phyloP scores from a whole-genome alignment of 1,140 invertebrate genomes.

The Chlorops oryzae region DNA sequence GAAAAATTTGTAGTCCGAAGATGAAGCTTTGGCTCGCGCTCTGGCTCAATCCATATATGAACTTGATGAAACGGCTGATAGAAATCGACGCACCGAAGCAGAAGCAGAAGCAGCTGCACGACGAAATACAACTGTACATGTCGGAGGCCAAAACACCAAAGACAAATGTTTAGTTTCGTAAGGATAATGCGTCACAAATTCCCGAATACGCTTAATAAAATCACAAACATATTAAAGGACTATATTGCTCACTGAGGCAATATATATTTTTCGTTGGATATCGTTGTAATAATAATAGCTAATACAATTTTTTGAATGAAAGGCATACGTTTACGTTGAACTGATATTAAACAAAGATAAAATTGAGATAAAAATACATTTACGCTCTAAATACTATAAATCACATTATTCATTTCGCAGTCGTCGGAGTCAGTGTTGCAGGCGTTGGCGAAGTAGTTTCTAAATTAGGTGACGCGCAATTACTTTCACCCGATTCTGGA shows the following conservation, averaged over 20 bases:
- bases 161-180: slow-evolving; percentile 53
- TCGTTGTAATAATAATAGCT: slow-evolving; percentile 30
- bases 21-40: slow-evolving; percentile 78
- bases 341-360: too few relatives aligned
- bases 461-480: slow-evolving; percentile 1
- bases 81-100: slow-evolving; percentile 26
- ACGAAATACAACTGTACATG: slow-evolving; percentile 23
- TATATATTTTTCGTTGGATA: slow-evolving; percentile 32
- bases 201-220: too few relatives aligned
- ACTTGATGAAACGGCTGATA: slow-evolving; percentile 43
- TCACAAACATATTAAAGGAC: too few relatives aligned
- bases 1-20: slow-evolving; percentile 58
- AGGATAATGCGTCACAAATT: too few relatives aligned
- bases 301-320: too few relatives aligned
- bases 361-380: too few relatives aligned
- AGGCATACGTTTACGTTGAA: too few relatives aligned
- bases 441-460: slow-evolving; percentile 7
- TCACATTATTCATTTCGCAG: too few relatives aligned
- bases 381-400: too few relatives aligned
- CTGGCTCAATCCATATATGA: slow-evolving; percentile 71
- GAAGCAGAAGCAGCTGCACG: slow-evolving; percentile 29
- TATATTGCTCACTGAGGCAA: slow-evolving; percentile 18
- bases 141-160: slow-evolving; percentile 41
- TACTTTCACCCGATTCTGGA: slow-evolving; percentile 7
- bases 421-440: background rate